These are phyloP conservation scores for Euzophera pinguis DNA, from an alignment of 2,888 invertebrate species.

Conservation along the genomic window DNA sequence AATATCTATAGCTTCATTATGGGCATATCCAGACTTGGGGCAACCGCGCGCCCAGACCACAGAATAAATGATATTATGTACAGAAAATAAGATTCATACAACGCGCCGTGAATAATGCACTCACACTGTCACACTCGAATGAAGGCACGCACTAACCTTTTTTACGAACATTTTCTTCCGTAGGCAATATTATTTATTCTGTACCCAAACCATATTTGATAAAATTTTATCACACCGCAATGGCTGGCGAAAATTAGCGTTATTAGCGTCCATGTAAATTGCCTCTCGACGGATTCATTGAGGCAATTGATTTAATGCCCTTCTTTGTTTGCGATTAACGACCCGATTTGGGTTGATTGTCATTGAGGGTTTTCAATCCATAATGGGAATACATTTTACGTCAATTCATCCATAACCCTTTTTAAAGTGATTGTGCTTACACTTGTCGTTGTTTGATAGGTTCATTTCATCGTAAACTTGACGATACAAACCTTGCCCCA, in stretches of 20 bases:
- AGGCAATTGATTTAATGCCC: slow-evolving; percentile 66
- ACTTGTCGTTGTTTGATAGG: too few relatives aligned
- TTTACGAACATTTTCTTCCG: too few relatives aligned
- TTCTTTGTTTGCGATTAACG: slow-evolving; percentile 50
- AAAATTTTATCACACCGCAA: slow-evolving; percentile 62
- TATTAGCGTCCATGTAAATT: slow-evolving; percentile 60
- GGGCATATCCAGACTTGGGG: slow-evolving; percentile 24
- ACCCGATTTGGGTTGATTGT: slow-evolving; percentile 19
- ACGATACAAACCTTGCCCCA: too few relatives aligned
- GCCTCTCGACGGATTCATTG: slow-evolving; percentile 47
- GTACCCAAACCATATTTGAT: slow-evolving; percentile 46
- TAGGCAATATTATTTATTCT: too few relatives aligned
- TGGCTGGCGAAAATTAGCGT: slow-evolving; percentile 57
- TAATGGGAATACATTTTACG: slow-evolving; percentile 15
- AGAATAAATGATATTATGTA: too few relatives aligned
- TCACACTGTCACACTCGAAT: too few relatives aligned
- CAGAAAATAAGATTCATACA: too few relatives aligned
- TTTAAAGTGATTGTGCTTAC: background rate
- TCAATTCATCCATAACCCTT: background rate
- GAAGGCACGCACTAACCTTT: too few relatives aligned
- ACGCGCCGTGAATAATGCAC: too few relatives aligned
- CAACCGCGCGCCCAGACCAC: too few relatives aligned
- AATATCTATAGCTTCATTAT: slow-evolving; percentile 14
- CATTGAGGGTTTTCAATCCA: slow-evolving; percentile 26
- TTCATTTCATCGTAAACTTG: too few relatives aligned